Percentiles rank a stretch among this genome's conserved stretches.
Conservation (phyloP, 2,888 invertebrate species). For the Acleris cristana region DNA sequence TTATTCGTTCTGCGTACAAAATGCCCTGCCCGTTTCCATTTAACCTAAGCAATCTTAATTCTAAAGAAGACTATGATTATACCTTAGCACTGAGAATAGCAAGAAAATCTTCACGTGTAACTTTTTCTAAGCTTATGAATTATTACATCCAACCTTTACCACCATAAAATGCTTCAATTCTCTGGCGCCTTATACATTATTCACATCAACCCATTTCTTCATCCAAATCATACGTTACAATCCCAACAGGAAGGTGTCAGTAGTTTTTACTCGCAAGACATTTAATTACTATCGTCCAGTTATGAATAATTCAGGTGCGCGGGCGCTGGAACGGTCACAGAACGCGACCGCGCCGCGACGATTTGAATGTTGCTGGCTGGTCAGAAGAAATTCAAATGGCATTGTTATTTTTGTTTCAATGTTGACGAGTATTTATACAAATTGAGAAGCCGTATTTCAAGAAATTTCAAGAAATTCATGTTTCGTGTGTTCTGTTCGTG, state of each 20-base stretch:
- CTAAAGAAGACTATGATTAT: no score
- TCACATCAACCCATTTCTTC: slow-evolving; percentile 39
- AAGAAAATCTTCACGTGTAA: background rate
- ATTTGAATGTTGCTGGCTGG: slow-evolving; percentile 25
- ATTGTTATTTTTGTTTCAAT: background rate
- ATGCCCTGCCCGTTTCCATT: no score
- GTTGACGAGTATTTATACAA: no score
- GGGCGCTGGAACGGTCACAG: slow-evolving; percentile 77
- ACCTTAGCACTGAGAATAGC: background rate
- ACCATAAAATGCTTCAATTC: slow-evolving; percentile 32
- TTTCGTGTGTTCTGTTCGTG: no score
- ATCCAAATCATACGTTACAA: slow-evolving; percentile 50
- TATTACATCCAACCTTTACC: slow-evolving; percentile 7
- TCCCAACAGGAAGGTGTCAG: slow-evolving; percentile 74
- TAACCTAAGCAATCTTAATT: no score
- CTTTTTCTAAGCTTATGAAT: slow-evolving; percentile 14
- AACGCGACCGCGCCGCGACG: slow-evolving; percentile 67
- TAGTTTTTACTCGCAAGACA: slow-evolving; percentile 73
- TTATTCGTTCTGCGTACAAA: no score
- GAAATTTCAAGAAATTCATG: no score
- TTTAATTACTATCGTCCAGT: slow-evolving; percentile 68
- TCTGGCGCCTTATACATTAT: slow-evolving; percentile 35
- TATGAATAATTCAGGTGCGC: slow-evolving; percentile 78
- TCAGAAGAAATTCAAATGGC: slow-evolving; percentile 16
- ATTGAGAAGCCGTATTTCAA: no score